Evolutionary conservation across 1,140 invertebrate species (phyloP), one percentile per base, ranked within the genome.

Genomic region (Camponotus floridanus): DNA sequence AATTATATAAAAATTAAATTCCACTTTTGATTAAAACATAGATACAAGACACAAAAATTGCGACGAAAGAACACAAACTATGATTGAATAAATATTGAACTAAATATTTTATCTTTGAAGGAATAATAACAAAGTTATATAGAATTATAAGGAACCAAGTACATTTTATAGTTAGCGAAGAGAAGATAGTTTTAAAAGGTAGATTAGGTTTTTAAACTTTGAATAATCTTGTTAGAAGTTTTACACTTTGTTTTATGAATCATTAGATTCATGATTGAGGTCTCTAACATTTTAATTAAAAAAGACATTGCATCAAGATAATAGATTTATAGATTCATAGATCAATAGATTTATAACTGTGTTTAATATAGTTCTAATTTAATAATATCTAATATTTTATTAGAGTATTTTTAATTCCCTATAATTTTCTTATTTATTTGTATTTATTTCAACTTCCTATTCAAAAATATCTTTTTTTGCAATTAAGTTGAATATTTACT

Each of bases 101-200:
- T 26, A 36, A 11, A 57, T 55, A 59, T 74, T 39, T 57, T 57
- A 15, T 4, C 0, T 57, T 0, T 4, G 0, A 36, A 45, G n/a
- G 2, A 45, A 8, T 61, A 76, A 76, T 62, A n/a, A 76, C 2
- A 61, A 76, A 39, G 33, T 76, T 76, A 39, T 9, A 11, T 39
- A 31, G 39, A 76, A 62, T 57, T 59, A 57, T 42, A 55, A 18
- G 18, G 9, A 61, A 62, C 2, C 31, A 76, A 26, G 5, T 18
- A 42, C 21, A 18, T 33, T 78, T 78, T 45, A 48, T 26, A 62
- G 21, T 61, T 59, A 15, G 4, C 59, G 45, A 45, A 36, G 48
- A 18, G 13, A 51, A 5, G 18, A 15, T 18, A 51, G 15, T 64
- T 64, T 48, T 64, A 26, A 33, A 78, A 15, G n/a, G n/a, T 15